These are phyloP conservation scores for Sinocyclocheilus anshuiensis DNA, from an alignment of 2,113 vertebrate genomes.

Conservation along the genomic window DNA sequence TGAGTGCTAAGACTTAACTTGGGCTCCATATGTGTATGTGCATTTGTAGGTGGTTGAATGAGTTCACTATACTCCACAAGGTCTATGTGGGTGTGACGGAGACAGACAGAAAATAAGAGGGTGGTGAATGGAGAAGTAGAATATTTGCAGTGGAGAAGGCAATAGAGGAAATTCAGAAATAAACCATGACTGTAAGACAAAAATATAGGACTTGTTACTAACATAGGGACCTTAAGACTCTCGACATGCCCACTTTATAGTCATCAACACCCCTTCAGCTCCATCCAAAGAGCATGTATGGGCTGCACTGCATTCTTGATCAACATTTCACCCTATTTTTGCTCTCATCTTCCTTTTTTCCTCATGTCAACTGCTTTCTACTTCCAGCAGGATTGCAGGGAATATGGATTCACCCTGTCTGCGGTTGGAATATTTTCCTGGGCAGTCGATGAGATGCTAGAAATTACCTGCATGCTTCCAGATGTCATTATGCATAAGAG, in stretches of 20 bases:
- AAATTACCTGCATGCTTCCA: slow-evolving; percentile 20
- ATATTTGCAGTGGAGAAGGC: background rate
- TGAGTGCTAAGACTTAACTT: slow-evolving; percentile 7
- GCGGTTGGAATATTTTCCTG: slow-evolving; percentile 20
- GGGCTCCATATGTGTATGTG: background rate
- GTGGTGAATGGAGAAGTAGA: slow-evolving; percentile 31
- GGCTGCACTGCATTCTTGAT: background rate
- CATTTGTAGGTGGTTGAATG: background rate
- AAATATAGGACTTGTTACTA: background rate
- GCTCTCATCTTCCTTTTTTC: slow-evolving; percentile 5
- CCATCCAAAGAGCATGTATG: no score
- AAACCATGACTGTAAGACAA: background rate
- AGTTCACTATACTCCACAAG: background rate
- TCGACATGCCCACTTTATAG: slow-evolving; percentile 42
- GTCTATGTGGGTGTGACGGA: slow-evolving; percentile 25
- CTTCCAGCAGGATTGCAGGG: slow-evolving; percentile 5
- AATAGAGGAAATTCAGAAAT: background rate
- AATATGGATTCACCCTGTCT: slow-evolving; percentile 3
- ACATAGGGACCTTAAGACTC: background rate
- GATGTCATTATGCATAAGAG: slow-evolving; percentile 20
- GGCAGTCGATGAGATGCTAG: slow-evolving; percentile 26
- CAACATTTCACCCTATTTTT: slow-evolving; percentile 9
- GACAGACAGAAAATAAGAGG: slow-evolving; percentile 29
- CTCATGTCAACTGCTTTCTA: slow-evolving; percentile 1
- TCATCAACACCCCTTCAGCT: background rate